Evolutionary conservation across 2,797 vertebrate species (phyloP).

Genomic region (Cryptoblepharus egeriae): DNA sequence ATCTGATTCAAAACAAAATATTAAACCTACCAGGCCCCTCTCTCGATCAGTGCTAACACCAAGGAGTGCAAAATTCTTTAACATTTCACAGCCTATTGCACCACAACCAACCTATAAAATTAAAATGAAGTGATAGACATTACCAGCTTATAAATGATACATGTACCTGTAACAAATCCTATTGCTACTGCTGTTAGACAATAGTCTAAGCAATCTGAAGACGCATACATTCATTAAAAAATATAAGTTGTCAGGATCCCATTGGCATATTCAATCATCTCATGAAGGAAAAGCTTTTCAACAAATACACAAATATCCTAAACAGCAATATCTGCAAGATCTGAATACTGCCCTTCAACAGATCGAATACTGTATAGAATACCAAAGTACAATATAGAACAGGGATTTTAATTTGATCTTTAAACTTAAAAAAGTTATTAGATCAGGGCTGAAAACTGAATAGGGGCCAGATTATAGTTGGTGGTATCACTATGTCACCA

Average conservation of each 20-base stretch:
- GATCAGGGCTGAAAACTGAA: too few species aligned
- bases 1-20: not conserved
- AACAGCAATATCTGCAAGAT: not conserved
- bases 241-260: too few species aligned
- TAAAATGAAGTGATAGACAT: slow-evolving; percentile 18
- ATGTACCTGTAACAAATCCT: too few species aligned
- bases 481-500: too few species aligned
- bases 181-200: not conserved
- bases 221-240: too few species aligned
- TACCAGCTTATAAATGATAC: too few species aligned
- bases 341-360: not conserved
- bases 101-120: slow-evolving; percentile 92
- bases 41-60: slow-evolving; percentile 87
- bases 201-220: not conserved
- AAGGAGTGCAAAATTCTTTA: slow-evolving; percentile 97
- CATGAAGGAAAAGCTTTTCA: not conserved
- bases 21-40: slow-evolving; percentile 77
- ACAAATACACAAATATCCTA: not conserved
- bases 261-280: too few species aligned
- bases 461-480: too few species aligned
- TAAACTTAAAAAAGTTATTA: too few species aligned
- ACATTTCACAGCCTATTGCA: slow-evolving; percentile 99
- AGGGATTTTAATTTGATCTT: not conserved
- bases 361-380: not conserved
- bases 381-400: not conserved